Evolutionary conservation across 2,113 vertebrate species (phyloP), one percentile per base, ranked within the genome.

Genomic region (Hypomesus transpacificus): DNA sequence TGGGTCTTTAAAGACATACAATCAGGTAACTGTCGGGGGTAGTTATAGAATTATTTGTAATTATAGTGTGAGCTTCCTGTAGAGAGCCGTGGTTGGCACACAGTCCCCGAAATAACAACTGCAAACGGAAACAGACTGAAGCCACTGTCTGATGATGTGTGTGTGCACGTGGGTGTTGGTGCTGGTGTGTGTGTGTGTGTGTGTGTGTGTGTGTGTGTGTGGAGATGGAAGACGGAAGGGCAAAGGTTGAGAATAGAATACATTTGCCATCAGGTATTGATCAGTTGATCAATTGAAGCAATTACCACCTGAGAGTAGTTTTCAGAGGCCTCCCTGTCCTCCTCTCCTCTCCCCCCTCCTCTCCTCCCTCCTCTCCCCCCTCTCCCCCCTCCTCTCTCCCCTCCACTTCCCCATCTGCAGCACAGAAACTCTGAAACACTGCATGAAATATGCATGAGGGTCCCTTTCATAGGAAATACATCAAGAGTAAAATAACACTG

Each of bases 391-490:
- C 54, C 24, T 7, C n/a, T 16, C 54, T 18, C 54, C 8, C 54
- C 54, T 20, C n/a, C 54, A 9, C 54, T 56, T 18, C 54, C 53
- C 1, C 54, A 7, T 56, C 54, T 56, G 4, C 54, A 17, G 16
- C 54, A 4, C 53, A 3, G 4, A 14, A 3, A 18, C 53, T 54
- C 54, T 56, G 54, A 69, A 51, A 68, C 77, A 66, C 60, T 28
- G 22, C 50, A 77, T 83, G 71, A 85, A 83, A 81, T 69, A 85
- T 83, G 61, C 76, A 85, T 81, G 78, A 79, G 62, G 69, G 70
- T 63, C 63, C 60, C 74, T 76, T 76, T 76, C 74, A 80, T 73
- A 69, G 67, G 60, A 56, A 77, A 76, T 39, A 68, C 66, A 77
- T 75, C 77, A 75, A 65, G 61, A 59, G 60, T 24, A 68, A 70